Evolutionary conservation across 1,140 invertebrate species (phyloP), one percentile per base, ranked within the genome.

Genomic region (Bombus confusus): DNA sequence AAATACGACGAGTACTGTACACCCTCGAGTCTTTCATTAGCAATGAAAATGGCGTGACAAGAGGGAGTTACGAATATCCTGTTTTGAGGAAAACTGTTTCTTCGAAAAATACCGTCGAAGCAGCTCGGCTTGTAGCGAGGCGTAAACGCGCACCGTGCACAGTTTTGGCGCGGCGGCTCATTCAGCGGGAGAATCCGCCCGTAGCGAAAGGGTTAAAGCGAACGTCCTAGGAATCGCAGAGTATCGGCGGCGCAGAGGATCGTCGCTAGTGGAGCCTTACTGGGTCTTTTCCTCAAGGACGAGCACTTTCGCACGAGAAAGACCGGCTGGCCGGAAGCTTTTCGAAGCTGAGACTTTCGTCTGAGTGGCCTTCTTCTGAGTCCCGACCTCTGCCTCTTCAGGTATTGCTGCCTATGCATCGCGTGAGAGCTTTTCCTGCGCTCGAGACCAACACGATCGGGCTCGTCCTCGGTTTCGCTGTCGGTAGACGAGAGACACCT

Each of bases 251-350:
- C 59, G 28, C 5, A n/a, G 28, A 76, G 15, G 12, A 37, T 76
- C 13, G 57, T 57, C 13, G 37, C 31, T 66, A 15, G 22, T 72
- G 18, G 18, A 31, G 52, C 91, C 94, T 93, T 95, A 95, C 94
- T 94, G 72, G 94, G 93, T 93, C 93, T 91, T 88, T 93, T 94
- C 80, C 94, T 92, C 62, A 94, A 91, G 22, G 94, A 95, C 10
- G 95, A 95, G 66, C 93, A 92, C 47, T 94, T 95, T 74, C 94
- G 91, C 12, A 94, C 93, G 37, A 95, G 91, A 84, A 94, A 95
- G 77, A 95, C 94, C 15, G 95, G 95, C 75, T 95, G 94, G 22
- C 94, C 91, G 31, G 90, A 91, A 39, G 92, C 89, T 34, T 91
- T 90, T 80, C 88, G 88, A 18, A 95, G 80, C 81, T 95, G 94